Conservation (phyloP, 2,113 vertebrate genomes). For the Microcebus griseorufus region DNA sequence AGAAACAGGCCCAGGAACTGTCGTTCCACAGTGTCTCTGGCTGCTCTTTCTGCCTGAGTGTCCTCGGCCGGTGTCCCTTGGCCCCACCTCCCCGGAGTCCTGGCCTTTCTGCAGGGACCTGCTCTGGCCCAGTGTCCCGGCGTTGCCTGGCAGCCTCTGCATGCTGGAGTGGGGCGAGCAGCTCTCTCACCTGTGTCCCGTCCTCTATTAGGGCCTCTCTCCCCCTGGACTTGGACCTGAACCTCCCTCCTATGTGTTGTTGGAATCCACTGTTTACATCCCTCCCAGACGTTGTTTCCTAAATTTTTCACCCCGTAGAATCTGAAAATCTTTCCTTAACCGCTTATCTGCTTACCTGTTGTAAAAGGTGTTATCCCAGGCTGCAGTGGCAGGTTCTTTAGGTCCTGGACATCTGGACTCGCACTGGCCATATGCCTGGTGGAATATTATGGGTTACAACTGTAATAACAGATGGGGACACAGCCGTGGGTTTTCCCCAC, state of each 20-base stretch:
- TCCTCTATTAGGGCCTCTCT: background rate
- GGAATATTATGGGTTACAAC: background rate
- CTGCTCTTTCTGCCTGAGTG: accelerated
- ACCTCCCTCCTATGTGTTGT: no score
- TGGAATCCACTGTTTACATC: background rate
- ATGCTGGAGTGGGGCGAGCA: accelerated
- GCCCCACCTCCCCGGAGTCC: accelerated
- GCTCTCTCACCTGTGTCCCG: no score
- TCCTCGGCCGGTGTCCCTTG: background rate
- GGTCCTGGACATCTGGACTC: background rate
- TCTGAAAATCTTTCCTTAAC: background rate
- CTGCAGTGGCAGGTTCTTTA: background rate
- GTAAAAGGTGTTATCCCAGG: background rate
- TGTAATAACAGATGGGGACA: background rate
- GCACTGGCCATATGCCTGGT: background rate
- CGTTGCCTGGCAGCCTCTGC: no score
- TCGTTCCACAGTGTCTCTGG: accelerated
- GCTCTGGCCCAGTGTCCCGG: accelerated
- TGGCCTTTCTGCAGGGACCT: background rate
- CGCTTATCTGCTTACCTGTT: background rate
- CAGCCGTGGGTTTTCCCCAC: background rate
- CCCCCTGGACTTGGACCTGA: no score
- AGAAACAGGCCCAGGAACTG: background rate
- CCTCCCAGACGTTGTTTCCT: background rate
- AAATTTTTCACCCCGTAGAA: background rate